phyloP scores from a whole-genome alignment of 1,140 invertebrate genomes.

The Megathymus violae region DNA sequence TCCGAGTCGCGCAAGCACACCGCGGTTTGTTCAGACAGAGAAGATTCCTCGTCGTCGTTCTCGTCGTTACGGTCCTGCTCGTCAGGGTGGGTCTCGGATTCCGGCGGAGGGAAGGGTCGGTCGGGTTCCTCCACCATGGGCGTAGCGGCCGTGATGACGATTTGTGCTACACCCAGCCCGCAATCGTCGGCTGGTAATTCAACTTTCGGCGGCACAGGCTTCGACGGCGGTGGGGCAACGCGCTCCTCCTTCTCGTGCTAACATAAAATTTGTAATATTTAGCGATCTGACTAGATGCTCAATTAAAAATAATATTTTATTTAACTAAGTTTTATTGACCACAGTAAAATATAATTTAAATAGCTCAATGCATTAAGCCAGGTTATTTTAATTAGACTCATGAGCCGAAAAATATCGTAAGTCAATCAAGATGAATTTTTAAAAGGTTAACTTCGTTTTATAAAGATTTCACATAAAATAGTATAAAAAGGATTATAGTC shows the following conservation, averaged over 20 bases:
- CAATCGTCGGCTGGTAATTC: conserved; percentile 55
- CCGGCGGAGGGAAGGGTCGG: conserved; percentile 85
- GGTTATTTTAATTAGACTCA: too few relatives aligned
- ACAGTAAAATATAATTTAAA: too few relatives aligned
- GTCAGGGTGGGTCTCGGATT: conserved; percentile 64
- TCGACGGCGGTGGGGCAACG: conserved; percentile 47
- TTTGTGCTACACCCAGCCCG: conserved; percentile 91
- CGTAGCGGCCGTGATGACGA: conserved; percentile 94
- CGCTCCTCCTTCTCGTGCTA: conserved; percentile 63
- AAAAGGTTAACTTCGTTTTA: too few relatives aligned
- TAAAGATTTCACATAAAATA: too few relatives aligned
- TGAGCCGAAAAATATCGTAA: too few relatives aligned
- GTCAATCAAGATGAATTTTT: too few relatives aligned
- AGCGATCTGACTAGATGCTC: too few relatives aligned
- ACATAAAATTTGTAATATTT: conserved; percentile 18
- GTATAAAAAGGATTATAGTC: too few relatives aligned
- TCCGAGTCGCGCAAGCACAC: conserved; percentile 67
- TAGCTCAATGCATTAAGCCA: too few relatives aligned
- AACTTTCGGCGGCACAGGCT: conserved; percentile 70
- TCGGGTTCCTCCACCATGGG: conserved; percentile 93
- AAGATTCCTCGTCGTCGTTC: conserved; percentile 70
- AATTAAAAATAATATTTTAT: too few relatives aligned
- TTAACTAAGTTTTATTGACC: too few relatives aligned
- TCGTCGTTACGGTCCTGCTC: conserved; percentile 55
- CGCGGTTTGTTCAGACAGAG: conserved; percentile 69